These are phyloP conservation scores for Latrodectus geometricus DNA, from an alignment of 1,140 invertebrate species.

Conservation along the genomic window DNA sequence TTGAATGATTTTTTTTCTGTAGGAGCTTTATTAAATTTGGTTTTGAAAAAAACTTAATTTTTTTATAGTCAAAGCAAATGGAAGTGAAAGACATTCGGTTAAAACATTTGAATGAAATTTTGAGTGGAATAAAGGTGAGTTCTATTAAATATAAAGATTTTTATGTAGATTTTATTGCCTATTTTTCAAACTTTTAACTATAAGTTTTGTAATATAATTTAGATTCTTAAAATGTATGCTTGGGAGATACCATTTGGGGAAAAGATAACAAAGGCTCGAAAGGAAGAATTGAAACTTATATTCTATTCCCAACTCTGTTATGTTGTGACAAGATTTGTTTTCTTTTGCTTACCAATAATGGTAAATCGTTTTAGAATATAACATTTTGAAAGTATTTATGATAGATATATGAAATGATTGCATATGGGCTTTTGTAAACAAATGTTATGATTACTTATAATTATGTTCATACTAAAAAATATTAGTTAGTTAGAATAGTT, in stretches of 20 bases:
- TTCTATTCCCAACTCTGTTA: neutral
- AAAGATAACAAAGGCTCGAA: constrained; percentile 60
- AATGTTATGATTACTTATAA: too few relatives aligned
- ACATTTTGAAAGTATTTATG: too few relatives aligned
- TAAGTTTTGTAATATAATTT: neutral
- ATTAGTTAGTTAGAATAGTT: too few relatives aligned
- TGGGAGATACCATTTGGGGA: constrained; percentile 65
- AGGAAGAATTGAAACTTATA: constrained; percentile 62
- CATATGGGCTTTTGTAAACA: too few relatives aligned
- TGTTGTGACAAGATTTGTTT: neutral
- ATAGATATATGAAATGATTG: too few relatives aligned
- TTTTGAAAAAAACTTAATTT: neutral
- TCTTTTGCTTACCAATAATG: neutral
- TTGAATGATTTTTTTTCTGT: too few relatives aligned
- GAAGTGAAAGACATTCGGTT: constrained; percentile 77
- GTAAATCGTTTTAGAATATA: neutral
- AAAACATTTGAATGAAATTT: constrained; percentile 94
- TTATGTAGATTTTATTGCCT: neutral
- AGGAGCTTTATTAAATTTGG: neutral
- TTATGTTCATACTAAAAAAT: too few relatives aligned
- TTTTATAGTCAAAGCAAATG: constrained; percentile 65
- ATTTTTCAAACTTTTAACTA: neutral
- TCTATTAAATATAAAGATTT: neutral
- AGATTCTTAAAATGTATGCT: constrained; percentile 63
- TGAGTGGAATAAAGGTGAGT: constrained; percentile 83